Percentiles rank a stretch among this genome's conserved stretches.
phyloP scores from a whole-genome alignment of 2,113 vertebrate genomes.

The Geococcyx californianus region DNA sequence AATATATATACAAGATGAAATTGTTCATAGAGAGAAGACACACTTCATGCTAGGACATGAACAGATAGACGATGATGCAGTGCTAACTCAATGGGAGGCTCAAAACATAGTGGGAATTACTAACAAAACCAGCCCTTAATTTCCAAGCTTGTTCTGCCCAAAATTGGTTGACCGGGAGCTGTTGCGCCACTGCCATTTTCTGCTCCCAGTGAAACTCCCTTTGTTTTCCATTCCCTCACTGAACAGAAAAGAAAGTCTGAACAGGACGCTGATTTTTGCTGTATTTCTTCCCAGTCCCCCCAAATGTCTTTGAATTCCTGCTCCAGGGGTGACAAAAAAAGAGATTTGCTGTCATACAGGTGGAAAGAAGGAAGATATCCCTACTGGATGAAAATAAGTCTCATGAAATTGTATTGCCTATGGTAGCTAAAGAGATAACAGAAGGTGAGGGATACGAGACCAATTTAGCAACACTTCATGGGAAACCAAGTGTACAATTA shows the following conservation, averaged over 20 bases:
- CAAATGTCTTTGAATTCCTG: not conserved
- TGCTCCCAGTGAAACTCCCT: not conserved
- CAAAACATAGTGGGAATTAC: not conserved
- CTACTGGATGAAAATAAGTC: not conserved
- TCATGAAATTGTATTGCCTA: not conserved
- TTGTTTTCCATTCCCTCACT: not conserved
- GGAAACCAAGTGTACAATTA: not conserved
- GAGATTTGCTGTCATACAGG: not conserved
- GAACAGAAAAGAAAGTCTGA: not conserved
- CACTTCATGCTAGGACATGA: not conserved
- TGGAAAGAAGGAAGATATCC: not conserved
- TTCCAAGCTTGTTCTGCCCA: not conserved
- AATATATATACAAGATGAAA: not conserved
- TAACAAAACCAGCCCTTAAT: not conserved
- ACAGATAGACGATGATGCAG: not conserved
- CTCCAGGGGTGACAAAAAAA: not conserved
- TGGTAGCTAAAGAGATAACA: not conserved
- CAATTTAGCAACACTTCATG: not conserved
- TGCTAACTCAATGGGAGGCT: not conserved
- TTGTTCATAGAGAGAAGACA: not conserved
- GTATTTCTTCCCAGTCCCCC: not conserved
- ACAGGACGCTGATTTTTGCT: not conserved
- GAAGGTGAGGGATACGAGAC: not conserved
- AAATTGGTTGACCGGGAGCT: not conserved
- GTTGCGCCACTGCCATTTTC: not conserved